Percentiles rank a stretch among this genome's conserved stretches.
These are phyloP conservation scores for Trachelipus rathkii DNA, from an alignment of 1,140 invertebrate species.

Conservation along the genomic window DNA sequence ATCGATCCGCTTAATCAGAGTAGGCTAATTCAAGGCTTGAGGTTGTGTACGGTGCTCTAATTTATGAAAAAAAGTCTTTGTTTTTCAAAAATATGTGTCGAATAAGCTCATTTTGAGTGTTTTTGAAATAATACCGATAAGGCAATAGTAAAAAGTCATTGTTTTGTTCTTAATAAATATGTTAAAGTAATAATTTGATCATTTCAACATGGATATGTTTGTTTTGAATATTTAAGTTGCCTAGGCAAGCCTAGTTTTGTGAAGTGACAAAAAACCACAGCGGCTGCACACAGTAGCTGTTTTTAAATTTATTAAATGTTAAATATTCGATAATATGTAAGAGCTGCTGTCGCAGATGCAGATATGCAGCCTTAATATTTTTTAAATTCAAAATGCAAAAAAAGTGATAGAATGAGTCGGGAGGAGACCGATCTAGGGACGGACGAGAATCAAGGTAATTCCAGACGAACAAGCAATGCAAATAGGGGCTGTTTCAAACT, in stretches of 20 bases:
- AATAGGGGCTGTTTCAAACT: constrained; percentile 40
- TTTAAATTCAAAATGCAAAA: constrained; percentile 41
- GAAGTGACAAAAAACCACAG: not conserved
- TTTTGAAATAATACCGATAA: not conserved
- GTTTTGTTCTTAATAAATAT: not conserved
- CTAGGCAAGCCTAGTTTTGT: not conserved
- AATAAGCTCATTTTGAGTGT: not conserved
- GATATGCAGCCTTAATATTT: not conserved
- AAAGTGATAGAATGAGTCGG: constrained; percentile 35
- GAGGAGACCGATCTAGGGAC: constrained; percentile 37
- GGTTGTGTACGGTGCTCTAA: not conserved
- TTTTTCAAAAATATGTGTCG: not conserved
- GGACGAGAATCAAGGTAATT: constrained; percentile 40
- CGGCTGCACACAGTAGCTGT: not conserved
- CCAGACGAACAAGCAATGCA: constrained; percentile 37
- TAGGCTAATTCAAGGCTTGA: constrained; percentile 7
- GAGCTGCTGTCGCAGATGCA: not conserved
- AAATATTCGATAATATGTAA: not conserved
- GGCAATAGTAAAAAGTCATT: not conserved
- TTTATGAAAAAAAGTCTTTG: not conserved
- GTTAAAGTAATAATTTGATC: not conserved
- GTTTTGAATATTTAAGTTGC: not conserved
- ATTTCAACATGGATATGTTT: constrained; percentile 1
- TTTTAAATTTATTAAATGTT: not conserved
- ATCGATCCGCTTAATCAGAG: constrained; percentile 11